phyloP scores from a whole-genome alignment of 2,888 invertebrate genomes.

The Incurvaria masculella region DNA sequence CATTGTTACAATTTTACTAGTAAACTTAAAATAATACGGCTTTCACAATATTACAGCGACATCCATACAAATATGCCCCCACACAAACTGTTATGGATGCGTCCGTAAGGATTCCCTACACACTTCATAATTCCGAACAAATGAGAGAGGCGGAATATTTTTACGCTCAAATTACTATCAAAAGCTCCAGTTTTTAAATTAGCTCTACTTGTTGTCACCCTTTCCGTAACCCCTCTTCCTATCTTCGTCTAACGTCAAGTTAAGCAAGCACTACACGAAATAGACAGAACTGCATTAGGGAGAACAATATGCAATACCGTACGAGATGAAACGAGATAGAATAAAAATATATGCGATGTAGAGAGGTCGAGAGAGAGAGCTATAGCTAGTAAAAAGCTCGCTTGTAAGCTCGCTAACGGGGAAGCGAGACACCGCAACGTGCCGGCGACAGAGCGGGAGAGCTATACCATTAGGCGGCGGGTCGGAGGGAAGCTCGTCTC shows the following conservation, averaged over 20 bases:
- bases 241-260: slow-evolving; percentile 55
- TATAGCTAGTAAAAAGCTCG: slow-evolving; percentile 50
- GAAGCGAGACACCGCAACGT: slow-evolving; percentile 41
- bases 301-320: slow-evolving; percentile 54
- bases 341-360: slow-evolving; percentile 56
- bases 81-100: too few relatives aligned
- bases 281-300: slow-evolving; percentile 52
- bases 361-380: slow-evolving; percentile 47
- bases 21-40: too few relatives aligned
- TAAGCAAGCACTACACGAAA: background rate
- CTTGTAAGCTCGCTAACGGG: slow-evolving; percentile 38
- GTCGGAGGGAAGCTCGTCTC: slow-evolving; percentile 25
- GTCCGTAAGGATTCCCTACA: slow-evolving; percentile 46
- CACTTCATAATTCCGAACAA: slow-evolving; percentile 51
- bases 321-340: slow-evolving; percentile 57
- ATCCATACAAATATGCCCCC: too few relatives aligned
- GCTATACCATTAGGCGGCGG: slow-evolving; percentile 39
- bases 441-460: slow-evolving; percentile 37
- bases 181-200: slow-evolving; percentile 52
- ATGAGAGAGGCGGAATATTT: slow-evolving; percentile 57
- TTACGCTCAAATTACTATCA: slow-evolving; percentile 52
- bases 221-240: slow-evolving; percentile 53
- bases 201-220: slow-evolving; percentile 57
- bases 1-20: too few relatives aligned
- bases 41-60: too few relatives aligned